These are phyloP conservation scores for Varanus komodoensis DNA, from an alignment of 2,113 vertebrate genomes.

Conservation along the genomic window DNA sequence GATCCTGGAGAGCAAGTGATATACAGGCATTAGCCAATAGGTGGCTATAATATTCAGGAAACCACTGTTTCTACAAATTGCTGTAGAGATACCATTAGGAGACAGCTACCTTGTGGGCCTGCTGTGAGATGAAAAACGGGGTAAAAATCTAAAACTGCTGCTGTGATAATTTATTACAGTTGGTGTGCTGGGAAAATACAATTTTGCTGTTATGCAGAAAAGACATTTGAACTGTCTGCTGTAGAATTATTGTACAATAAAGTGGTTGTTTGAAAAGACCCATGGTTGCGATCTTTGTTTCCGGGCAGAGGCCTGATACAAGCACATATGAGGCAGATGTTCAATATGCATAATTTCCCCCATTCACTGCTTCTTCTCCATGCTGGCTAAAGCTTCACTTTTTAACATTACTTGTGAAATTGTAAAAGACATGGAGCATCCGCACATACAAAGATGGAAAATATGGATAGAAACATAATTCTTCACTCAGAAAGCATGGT, in stretches of 20 bases:
- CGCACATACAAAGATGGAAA: not conserved
- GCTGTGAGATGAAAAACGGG: not conserved
- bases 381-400: not conserved
- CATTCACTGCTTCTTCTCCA: not conserved
- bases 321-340: no score
- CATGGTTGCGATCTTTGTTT: not conserved
- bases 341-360: not conserved
- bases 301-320: not conserved
- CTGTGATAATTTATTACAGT: not conserved
- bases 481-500: not conserved
- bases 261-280: not conserved
- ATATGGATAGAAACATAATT: not conserved
- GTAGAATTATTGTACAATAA: not conserved
- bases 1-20: not conserved
- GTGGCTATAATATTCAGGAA: not conserved
- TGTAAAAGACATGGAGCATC: not conserved
- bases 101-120: not conserved
- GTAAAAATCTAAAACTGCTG: not conserved
- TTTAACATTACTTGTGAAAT: not conserved
- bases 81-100: not conserved
- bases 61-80: not conserved
- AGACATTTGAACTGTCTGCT: not conserved
- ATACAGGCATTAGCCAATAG: not conserved
- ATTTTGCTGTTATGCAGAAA: not conserved
- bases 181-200: not conserved